Base-by-base conservation (phyloP, 2,797 vertebrate genomes). In the Psittacula echo region DNA sequence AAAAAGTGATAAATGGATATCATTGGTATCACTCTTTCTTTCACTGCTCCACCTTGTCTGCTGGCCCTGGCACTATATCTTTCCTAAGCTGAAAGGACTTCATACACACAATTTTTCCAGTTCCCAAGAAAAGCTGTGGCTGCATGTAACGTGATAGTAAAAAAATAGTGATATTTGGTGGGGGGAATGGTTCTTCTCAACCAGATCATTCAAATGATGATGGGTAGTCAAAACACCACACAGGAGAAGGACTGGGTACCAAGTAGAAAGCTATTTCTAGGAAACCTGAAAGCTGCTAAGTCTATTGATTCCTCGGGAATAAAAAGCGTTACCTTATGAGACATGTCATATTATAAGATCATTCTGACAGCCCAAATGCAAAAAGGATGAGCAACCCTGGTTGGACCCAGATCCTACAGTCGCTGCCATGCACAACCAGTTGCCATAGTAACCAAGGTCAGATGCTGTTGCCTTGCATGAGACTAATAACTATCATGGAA, bases 11-110 rank as follows among this genome's bases (percentile, higher is more conserved):
- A 58, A 68, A 30, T 18, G 3, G 5, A 1, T 77, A 16, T 44
- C 10, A 1, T 0, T 47, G 10, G 2, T 44, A 32, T 41, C 1
- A 1, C 8, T 71, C 3, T 29, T 56, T 7, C 11, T 39, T 83
- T 60, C 13, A 8, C 20, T 45, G 22, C 34, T 24, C 26, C 26
- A 8, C 10, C 12, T 15, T 39, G 10, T 37, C 56, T 70, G 10
- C 51, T 70, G 34, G 3, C 21, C 27, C 15, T 60, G 30, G 11
- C 5, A 50, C 14, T 11, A 4, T 11, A 9, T 27, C 21, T 44
- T 79, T 79, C 23, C 16, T 21, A 61, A 58, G 32, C 3, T 54
- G 15, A 70, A 80, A 12, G 67, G 10, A 61, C 23, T 79, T 66
- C 13, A 66, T 7, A 41, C 9, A 44, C 3, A 30, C 1, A 39